Conservation (phyloP, 2,888 invertebrate genomes). For the Catocala nupta region DNA sequence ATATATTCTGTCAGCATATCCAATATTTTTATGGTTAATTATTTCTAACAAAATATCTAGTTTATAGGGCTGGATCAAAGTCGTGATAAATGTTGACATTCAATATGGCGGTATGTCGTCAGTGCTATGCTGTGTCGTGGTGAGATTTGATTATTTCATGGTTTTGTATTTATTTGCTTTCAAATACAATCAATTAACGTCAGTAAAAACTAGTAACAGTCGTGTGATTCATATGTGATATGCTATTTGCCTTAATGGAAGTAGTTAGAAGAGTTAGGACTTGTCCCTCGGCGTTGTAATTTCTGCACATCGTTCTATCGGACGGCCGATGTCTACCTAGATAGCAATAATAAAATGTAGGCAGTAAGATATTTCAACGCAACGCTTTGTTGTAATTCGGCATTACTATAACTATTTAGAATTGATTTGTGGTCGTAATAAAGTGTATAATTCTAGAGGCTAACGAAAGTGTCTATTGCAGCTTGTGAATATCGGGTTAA, state of each 20-base stretch:
- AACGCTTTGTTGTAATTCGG: slow-evolving; percentile 62
- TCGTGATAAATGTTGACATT: slow-evolving; percentile 90
- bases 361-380: slow-evolving; percentile 56
- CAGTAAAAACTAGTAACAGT: slow-evolving; percentile 54
- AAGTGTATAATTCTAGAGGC: slow-evolving; percentile 39
- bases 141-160: slow-evolving; percentile 89
- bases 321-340: slow-evolving; percentile 73
- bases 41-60: slow-evolving; percentile 54
- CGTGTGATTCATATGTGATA: slow-evolving; percentile 56
- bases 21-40: slow-evolving; percentile 51
- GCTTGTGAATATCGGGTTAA: slow-evolving; percentile 71
- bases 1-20: slow-evolving; percentile 49
- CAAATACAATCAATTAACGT: slow-evolving; percentile 56
- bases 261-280: slow-evolving; percentile 47
- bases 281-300: slow-evolving; percentile 69
- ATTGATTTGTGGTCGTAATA: slow-evolving; percentile 32
- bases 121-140: slow-evolving; percentile 99
- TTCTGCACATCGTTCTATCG: slow-evolving; percentile 73
- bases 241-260: slow-evolving; percentile 53
- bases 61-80: slow-evolving; percentile 73
- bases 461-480: slow-evolving; percentile 72
- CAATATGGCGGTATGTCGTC: slow-evolving; percentile 98
- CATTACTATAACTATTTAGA: slow-evolving; percentile 47
- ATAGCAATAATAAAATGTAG: slow-evolving; percentile 75
- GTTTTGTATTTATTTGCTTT: slow-evolving; percentile 67